These are phyloP conservation scores for Apodemus speciosus DNA, from an alignment of 2,113 vertebrate species.

Conservation along the genomic window DNA sequence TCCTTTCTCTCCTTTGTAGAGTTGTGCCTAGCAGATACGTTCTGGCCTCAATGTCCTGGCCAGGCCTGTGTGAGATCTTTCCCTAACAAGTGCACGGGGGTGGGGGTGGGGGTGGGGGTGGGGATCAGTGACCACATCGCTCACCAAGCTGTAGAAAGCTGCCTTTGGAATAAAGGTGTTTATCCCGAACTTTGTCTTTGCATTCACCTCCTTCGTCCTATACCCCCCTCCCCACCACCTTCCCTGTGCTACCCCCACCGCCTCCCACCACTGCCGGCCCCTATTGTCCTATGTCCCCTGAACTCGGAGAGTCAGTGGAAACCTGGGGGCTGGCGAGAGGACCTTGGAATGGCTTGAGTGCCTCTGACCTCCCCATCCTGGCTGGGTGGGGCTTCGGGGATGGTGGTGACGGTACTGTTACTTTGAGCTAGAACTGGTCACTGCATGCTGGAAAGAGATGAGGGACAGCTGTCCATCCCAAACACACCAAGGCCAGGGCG, in stretches of 20 bases:
- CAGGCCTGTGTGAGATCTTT: neutral
- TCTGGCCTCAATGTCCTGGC: neutral
- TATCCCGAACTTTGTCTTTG: neutral
- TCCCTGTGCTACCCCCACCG: neutral
- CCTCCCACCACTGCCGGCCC: neutral
- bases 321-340: neutral
- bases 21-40: neutral
- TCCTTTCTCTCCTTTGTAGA: neutral
- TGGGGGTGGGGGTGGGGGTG: no score
- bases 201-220: neutral
- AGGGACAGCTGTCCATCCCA: neutral
- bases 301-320: neutral
- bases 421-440: neutral
- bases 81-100: neutral
- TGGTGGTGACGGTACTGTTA: fast-evolving
- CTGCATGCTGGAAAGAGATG: neutral
- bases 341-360: neutral
- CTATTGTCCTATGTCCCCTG: neutral
- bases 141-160: neutral
- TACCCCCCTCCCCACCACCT: neutral
- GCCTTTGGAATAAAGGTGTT: neutral
- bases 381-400: neutral
- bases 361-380: neutral
- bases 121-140: neutral
- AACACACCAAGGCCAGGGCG: fast-evolving